Evolutionary conservation across 1,140 invertebrate species (phyloP).

Genomic region (Neocloeon triangulifer): DNA sequence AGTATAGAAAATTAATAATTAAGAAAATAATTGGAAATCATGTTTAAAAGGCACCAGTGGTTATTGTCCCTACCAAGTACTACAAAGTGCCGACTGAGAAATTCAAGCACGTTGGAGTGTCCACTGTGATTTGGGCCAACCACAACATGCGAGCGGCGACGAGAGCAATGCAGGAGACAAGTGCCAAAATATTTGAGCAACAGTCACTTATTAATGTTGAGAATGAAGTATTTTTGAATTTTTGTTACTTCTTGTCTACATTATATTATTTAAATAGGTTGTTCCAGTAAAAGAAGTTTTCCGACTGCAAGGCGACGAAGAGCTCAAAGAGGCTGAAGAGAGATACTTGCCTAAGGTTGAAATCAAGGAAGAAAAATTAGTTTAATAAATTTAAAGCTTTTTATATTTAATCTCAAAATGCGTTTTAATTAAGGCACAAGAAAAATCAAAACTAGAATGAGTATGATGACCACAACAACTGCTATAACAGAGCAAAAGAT

Average conservation of each 20-base stretch:
- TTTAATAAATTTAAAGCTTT: too few species aligned
- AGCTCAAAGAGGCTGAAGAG: constrained; percentile 20
- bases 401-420: too few species aligned
- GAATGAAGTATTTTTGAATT: constrained; percentile 16
- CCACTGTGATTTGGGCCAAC: constrained; percentile 24
- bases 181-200: constrained; percentile 16
- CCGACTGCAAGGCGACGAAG: constrained; percentile 19
- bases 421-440: too few species aligned
- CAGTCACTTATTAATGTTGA: constrained; percentile 17
- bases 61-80: constrained; percentile 24
- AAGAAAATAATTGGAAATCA: neutral
- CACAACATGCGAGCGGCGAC: constrained; percentile 21
- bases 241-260: neutral
- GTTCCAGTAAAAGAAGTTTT: constrained; percentile 21
- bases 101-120: constrained; percentile 19
- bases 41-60: constrained; percentile 17
- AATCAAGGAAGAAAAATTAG: neutral
- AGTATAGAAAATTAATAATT: constrained; percentile 4
- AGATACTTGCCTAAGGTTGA: constrained; percentile 17
- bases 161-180: constrained; percentile 18
- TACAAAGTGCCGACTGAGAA: constrained; percentile 19
- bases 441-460: too few species aligned
- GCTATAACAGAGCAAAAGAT: too few species aligned
- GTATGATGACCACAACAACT: too few species aligned
- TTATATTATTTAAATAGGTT: constrained; percentile 12